Evolutionary conservation across 2,797 vertebrate genomes (phyloP).

Genomic region (Tragopan temminckii): DNA sequence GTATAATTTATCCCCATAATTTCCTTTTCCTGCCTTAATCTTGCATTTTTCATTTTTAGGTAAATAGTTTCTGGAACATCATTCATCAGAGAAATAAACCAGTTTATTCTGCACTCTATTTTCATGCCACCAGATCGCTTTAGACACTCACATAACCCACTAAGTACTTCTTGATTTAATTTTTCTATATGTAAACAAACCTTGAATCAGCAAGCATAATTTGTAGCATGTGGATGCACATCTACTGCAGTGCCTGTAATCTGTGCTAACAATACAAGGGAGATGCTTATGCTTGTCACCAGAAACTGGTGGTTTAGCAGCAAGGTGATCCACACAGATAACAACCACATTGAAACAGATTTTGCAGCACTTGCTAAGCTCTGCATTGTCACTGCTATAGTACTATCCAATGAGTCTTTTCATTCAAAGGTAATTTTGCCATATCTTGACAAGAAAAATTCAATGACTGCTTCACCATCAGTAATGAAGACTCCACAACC

Average conservation of each 20-base stretch:
- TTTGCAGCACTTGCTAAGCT: not conserved
- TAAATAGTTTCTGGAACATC: not conserved
- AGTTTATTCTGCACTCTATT: not conserved
- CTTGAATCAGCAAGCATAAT: not conserved
- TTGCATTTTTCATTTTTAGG: not conserved
- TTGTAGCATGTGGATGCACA: accelerated
- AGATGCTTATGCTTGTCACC: not conserved
- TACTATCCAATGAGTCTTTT: not conserved
- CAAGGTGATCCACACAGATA: not conserved
- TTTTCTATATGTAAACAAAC: not conserved
- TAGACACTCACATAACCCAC: not conserved
- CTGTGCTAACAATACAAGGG: not conserved
- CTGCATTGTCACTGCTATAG: not conserved
- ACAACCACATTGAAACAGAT: not conserved
- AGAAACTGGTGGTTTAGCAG: not conserved
- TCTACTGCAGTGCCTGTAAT: not conserved
- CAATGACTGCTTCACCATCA: not conserved
- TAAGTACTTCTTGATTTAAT: accelerated
- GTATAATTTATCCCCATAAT: not conserved
- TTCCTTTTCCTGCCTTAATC: not conserved
- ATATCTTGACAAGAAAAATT: conserved; percentile 14
- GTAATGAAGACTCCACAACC: not conserved
- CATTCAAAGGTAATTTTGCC: conserved; percentile 16
- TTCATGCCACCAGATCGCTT: not conserved
- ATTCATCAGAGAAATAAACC: not conserved